A percentile compares a stretch with the other conserved stretches of the same genome.
phyloP scores from a whole-genome alignment of 2,797 vertebrate species.

The Paguma larvata region DNA sequence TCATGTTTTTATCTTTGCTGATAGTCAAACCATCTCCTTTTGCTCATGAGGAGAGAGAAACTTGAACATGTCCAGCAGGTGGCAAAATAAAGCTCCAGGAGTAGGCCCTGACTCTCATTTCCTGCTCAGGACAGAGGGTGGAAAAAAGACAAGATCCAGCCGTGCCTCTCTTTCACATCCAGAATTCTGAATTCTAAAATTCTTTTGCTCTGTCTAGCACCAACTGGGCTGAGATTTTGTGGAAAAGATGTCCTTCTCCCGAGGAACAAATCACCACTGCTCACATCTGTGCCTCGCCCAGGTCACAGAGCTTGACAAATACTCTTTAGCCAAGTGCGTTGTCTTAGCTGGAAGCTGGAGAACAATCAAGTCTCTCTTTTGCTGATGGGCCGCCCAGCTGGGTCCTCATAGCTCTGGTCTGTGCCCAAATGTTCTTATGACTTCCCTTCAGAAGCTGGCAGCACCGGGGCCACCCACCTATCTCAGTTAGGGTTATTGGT shows the following conservation, averaged over 20 bases:
- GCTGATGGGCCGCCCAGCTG: slow-evolving; percentile 3
- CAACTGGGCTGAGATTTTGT: slow-evolving; percentile 29
- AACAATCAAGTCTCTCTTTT: slow-evolving; percentile 44
- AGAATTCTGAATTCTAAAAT: slow-evolving; percentile 1
- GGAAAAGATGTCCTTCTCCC: slow-evolving; percentile 30
- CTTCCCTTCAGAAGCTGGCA: slow-evolving; percentile 27
- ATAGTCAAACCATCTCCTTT: slow-evolving; percentile 34
- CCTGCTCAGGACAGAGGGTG: not conserved
- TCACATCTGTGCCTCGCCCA: not conserved
- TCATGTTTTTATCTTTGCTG: not conserved
- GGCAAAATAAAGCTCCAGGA: slow-evolving; percentile 21
- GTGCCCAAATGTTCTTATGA: not conserved
- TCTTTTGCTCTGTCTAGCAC: slow-evolving; percentile 39
- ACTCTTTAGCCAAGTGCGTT: slow-evolving; percentile 42
- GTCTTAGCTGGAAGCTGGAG: slow-evolving; percentile 54
- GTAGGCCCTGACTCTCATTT: not conserved
- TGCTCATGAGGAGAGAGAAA: not conserved
- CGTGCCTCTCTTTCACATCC: not conserved
- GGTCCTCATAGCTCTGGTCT: not conserved
- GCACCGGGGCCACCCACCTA: not conserved
- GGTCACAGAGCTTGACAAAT: not conserved
- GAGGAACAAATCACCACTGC: slow-evolving; percentile 37
- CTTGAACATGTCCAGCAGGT: not conserved
- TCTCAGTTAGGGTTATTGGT: not conserved
- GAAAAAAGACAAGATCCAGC: slow-evolving; percentile 5